Base-by-base conservation (phyloP, 92 coral and sea anemone species). In the Palythoa grandis region DNA sequence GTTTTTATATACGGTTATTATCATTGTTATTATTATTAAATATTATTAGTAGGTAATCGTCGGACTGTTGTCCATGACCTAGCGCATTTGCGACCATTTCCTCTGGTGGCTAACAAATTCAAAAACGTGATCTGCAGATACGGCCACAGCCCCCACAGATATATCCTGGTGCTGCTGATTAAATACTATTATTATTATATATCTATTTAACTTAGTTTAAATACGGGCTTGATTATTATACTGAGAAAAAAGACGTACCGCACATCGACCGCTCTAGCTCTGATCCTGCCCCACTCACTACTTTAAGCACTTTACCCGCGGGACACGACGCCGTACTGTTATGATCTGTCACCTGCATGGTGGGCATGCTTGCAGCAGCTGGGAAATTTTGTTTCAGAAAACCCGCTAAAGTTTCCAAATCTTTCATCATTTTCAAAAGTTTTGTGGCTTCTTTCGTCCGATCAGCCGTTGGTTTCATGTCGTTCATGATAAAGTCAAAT, bases 261-360 rank as follows among this genome's bases (percentile, higher is more conserved):
- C 99, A 96, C 23, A 87, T 72, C 8, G 98, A 86, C 61, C 98
- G 88, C 74, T 90, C 94, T 73, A 96, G 67, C 85, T 95, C 98
- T 60, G 98, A 85, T 61, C 86, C 92, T 50, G 80, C 86, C 47
- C 97, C 97, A 35, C 89, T 82, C 7, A 74, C 40, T 11, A 95
- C 86, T 54, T 78, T 80, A 83, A 91, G 35, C 15, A 92, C 93
- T 85, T 90, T 91, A n/a, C 95, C 93, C 16, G 70, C 84, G 37
- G 92, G 93, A 83, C 99, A 96, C 35, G 95, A 88, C 1, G 82
- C 91, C 22, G 91, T 78, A 25, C 95, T 88, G 22, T 79, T 77
- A 29, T 74, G 75, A 35, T 92, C 95, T 48, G 78, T 89, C 3
- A 96, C 80, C 75, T 88, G 93, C 63, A 96, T 83, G 11, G 53